Conservation (phyloP, 2,113 vertebrate genomes). For the Brachyhypopomus gauderio region DNA sequence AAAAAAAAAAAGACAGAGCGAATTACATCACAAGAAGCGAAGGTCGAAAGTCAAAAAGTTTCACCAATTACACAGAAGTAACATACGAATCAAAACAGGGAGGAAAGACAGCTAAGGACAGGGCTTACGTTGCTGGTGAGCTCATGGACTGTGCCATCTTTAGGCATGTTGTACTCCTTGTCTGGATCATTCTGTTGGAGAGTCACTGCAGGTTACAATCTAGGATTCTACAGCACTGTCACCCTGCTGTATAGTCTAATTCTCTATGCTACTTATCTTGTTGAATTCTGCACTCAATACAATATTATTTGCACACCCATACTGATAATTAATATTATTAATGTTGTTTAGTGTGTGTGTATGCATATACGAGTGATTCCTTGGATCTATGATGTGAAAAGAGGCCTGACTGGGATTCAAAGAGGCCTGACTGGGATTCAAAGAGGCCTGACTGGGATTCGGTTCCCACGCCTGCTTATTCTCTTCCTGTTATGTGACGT, state of each 20-base stretch:
- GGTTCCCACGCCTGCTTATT: neutral
- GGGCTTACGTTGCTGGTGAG: conserved; percentile 92
- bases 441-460: no score
- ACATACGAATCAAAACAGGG: neutral
- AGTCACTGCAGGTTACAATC: neutral
- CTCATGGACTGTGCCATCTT: conserved; percentile 95
- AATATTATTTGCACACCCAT: no score
- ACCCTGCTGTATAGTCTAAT: neutral
- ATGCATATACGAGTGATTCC: no score
- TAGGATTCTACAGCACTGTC: no score
- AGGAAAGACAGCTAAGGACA: neutral
- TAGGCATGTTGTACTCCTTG: conserved; percentile 99
- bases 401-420: no score
- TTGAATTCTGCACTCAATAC: no score
- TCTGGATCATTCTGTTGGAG: conserved; percentile 88
- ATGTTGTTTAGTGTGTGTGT: no score
- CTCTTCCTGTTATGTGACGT: neutral
- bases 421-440: no score
- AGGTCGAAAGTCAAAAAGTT: neutral
- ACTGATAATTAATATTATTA: no score
- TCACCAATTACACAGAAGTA: no score
- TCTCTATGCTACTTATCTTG: neutral
- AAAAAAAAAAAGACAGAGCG: neutral
- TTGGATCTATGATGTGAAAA: no score
- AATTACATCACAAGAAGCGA: neutral